Evolutionary conservation across 2,797 vertebrate species (phyloP), one percentile per base, ranked within the genome.

Genomic region (Dipus sagitta): DNA sequence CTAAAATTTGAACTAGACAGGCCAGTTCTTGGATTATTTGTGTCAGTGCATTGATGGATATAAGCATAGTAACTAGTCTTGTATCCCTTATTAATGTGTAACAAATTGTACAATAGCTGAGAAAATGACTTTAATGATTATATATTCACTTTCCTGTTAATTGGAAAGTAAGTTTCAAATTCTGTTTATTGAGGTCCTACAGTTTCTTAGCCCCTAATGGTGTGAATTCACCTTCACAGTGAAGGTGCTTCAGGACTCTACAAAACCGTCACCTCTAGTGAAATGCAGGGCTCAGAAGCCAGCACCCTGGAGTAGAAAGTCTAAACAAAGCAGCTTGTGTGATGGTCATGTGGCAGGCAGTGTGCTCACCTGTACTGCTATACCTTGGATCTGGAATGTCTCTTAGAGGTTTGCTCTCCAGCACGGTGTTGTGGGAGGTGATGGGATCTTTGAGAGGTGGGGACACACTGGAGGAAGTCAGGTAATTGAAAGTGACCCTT

Each of bases 1-100:
- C 88, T 83, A 82, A 77, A 86, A 84, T 87, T 92, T 78, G 42
- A 62, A 93, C 52, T 76, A 0, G 3, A 47, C 72, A 70, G 80
- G 12, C 65, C 2, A 10, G 4, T 85, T 78, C 70, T 4, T 20
- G n/a, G 76, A 42, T 64, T 78, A 42, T 42, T 88, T 23, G 21
- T 20, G 26, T 68, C 64, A 67, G 83, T 28, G 81, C 71, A 21
- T 81, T 87, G 81, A 20, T 83, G 60, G 24, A 74, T 92, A 14
- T 42, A 64, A 88, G n/a, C 24, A 1, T 72, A 42, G 17, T 72
- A 79, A 88, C 71, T 79, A 62, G n/a, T 20, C 34, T 52, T 20
- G 1, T 15, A 32, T 24, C 64, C 64, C 32, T 84, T 28, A 30
- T 65, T 47, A 88, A 74, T 34, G 24, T 64, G 60, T 79, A 70